Evolutionary conservation across 1,140 invertebrate genomes (phyloP).

Genomic region (Hydropsyche tenuis): DNA sequence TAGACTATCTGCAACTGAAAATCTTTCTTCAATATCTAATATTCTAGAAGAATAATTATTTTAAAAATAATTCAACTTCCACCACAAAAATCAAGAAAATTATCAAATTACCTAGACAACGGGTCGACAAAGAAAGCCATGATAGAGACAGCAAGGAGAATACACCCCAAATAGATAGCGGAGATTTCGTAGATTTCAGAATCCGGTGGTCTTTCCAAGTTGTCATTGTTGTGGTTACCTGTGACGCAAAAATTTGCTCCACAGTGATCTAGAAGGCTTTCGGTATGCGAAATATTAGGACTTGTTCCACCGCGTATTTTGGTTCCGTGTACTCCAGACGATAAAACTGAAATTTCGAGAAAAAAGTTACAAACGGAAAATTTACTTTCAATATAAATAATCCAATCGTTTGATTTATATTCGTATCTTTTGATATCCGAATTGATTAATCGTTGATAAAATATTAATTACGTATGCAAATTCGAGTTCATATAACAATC

Average conservation of each 20-base stretch:
- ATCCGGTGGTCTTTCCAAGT: constrained; percentile 77
- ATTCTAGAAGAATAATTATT: too few relatives aligned
- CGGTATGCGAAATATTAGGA: constrained; percentile 52
- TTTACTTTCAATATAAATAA: too few relatives aligned
- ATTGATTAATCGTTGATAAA: too few relatives aligned
- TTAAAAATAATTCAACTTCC: too few relatives aligned
- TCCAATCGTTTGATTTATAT: too few relatives aligned
- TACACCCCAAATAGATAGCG: constrained; percentile 87
- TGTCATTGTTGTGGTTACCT: constrained; percentile 69
- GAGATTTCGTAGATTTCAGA: constrained; percentile 86
- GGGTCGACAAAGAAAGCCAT: constrained; percentile 89
- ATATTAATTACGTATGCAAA: too few relatives aligned
- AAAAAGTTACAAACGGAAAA: too few relatives aligned
- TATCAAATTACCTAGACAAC: constrained; percentile 72
- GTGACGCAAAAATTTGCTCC: constrained; percentile 85
- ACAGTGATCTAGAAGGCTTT: constrained; percentile 69
- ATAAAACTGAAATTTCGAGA: constrained; percentile 77
- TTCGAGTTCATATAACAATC: too few relatives aligned
- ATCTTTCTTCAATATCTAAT: too few relatives aligned
- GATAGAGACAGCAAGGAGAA: constrained; percentile 83
- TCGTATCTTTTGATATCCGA: too few relatives aligned
- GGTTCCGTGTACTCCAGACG: constrained; percentile 74
- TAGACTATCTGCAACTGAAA: too few relatives aligned
- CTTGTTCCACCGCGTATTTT: constrained; percentile 59
- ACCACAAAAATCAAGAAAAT: background rate